Conservation (phyloP, 1,140 invertebrate genomes). For the Drosophila paulistorum region DNA sequence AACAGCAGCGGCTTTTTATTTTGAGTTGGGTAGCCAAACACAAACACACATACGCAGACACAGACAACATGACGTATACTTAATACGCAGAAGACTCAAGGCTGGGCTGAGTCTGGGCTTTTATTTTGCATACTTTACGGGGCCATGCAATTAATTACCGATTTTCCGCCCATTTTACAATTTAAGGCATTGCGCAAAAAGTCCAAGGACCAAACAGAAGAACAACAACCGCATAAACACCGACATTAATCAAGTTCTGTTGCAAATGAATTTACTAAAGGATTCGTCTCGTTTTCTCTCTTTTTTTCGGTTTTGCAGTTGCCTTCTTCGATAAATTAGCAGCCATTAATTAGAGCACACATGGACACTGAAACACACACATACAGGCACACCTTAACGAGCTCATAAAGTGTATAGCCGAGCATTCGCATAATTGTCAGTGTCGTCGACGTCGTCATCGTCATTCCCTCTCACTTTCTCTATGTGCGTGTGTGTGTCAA, state of each 20-base stretch:
- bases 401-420: constrained; percentile 32
- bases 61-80: constrained; percentile 41
- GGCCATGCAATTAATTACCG: constrained; percentile 52
- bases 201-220: not conserved
- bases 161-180: constrained; percentile 25
- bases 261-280: constrained; percentile 62
- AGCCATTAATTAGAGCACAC: constrained; percentile 46
- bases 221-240: constrained; percentile 45
- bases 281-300: not conserved
- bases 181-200: not conserved
- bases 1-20: constrained; percentile 23
- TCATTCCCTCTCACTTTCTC: not conserved
- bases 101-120: not conserved
- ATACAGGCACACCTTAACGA: constrained; percentile 12
- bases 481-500: constrained; percentile 17
- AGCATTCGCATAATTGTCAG: constrained; percentile 47
- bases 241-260: constrained; percentile 60
- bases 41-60: not conserved
- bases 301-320: not conserved
- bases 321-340: constrained; percentile 48
- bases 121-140: constrained; percentile 41
- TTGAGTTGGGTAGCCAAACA: constrained; percentile 19
- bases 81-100: constrained; percentile 19
- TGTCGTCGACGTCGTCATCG: constrained; percentile 14
- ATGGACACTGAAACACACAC: not conserved